A percentile compares a stretch with the other conserved stretches of the same genome.
Conservation (phyloP, 1,140 invertebrate genomes). For the Temnothorax nylanderi region DNA sequence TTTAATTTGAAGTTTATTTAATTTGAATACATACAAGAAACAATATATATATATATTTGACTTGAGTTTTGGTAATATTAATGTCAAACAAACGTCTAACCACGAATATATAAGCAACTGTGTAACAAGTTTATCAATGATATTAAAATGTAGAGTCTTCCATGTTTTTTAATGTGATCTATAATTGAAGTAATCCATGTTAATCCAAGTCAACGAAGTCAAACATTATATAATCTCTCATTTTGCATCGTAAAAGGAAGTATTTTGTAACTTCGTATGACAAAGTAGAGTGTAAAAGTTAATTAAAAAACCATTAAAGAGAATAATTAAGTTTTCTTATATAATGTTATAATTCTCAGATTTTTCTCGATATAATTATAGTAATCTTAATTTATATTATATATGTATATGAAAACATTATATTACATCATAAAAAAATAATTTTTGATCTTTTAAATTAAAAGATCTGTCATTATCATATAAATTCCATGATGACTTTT, state of each 20-base stretch:
- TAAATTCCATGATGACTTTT: neutral
- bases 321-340: slow-evolving; percentile 13
- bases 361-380: neutral
- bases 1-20: no score
- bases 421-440: neutral
- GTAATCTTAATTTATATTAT: slow-evolving; percentile 4
- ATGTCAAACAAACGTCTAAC: no score
- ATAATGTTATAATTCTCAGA: neutral
- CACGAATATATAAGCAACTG: neutral
- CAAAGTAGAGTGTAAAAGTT: slow-evolving; percentile 19
- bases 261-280: neutral
- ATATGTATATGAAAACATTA: neutral
- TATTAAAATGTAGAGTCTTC: slow-evolving; percentile 30
- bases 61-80: no score
- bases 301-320: slow-evolving; percentile 6
- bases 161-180: slow-evolving; percentile 51
- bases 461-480: neutral
- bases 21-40: no score
- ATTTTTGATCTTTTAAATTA: neutral
- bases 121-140: neutral
- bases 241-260: slow-evolving; percentile 30
- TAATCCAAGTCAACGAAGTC: no score
- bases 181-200: slow-evolving; percentile 43
- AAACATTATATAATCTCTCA: slow-evolving; percentile 25
- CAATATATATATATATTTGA: no score